Evolutionary conservation across 2,113 vertebrate genomes (phyloP).

Genomic region (Campylomormyrus tamandua): DNA sequence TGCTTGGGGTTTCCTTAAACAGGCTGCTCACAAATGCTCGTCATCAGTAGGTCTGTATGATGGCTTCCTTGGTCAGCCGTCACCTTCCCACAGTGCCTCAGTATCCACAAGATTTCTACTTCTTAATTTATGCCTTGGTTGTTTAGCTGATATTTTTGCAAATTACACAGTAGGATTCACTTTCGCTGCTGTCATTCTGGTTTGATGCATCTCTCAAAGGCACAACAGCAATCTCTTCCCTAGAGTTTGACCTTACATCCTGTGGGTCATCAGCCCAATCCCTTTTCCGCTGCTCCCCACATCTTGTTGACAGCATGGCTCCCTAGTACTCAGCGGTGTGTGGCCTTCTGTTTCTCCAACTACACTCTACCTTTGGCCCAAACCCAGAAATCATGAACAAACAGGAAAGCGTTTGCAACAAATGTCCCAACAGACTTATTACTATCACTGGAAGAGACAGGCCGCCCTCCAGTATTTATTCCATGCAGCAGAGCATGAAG

Average conservation of each 20-base stretch:
- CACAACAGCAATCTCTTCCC: background rate
- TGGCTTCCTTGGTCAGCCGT: background rate
- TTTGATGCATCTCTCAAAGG: background rate
- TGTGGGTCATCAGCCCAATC: background rate
- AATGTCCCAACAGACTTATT: constrained; percentile 43
- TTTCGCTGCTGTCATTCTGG: background rate
- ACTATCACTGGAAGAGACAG: constrained; percentile 52
- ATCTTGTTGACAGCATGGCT: background rate
- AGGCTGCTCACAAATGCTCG: background rate
- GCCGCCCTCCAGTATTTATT: constrained; percentile 1
- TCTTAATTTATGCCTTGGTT: background rate
- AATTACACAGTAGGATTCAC: background rate
- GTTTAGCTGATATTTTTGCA: background rate
- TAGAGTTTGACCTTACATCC: background rate
- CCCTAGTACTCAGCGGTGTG: background rate
- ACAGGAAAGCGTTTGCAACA: constrained; percentile 61
- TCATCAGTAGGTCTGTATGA: background rate
- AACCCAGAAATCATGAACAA: constrained; percentile 40
- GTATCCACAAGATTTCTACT: background rate
- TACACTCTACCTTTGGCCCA: constrained; percentile 24
- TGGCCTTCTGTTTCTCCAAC: background rate
- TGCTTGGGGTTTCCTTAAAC: background rate
- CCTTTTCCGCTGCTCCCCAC: background rate
- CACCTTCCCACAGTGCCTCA: background rate
- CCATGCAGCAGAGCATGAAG: background rate